A percentile compares a stretch with the other conserved stretches of the same genome.
phyloP scores from a whole-genome alignment of 2,113 vertebrate species.

The Chrysochloris asiatica region DNA sequence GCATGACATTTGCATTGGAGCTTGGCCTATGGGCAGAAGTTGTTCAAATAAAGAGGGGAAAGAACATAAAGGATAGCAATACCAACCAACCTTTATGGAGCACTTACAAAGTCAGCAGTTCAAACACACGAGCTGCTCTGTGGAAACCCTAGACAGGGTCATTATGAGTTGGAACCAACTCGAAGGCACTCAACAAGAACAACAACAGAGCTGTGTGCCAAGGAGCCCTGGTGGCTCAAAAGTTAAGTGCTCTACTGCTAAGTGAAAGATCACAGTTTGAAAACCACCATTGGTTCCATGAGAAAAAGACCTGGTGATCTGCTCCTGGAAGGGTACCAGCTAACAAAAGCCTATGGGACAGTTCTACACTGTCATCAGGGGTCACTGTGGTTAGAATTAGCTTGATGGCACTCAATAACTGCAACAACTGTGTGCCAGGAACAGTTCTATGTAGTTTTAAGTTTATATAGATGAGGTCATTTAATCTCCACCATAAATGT shows the following conservation, averaged over 20 bases:
- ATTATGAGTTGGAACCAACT: no score
- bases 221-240: background rate
- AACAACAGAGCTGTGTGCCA: background rate
- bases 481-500: background rate
- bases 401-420: background rate
- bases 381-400: background rate
- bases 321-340: background rate
- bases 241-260: background rate
- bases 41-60: background rate
- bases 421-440: background rate
- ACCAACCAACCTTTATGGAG: background rate
- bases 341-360: background rate
- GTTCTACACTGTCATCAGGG: background rate
- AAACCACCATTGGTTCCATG: background rate
- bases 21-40: background rate
- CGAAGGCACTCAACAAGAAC: no score
- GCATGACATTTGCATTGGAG: background rate
- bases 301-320: background rate
- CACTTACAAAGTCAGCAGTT: no score
- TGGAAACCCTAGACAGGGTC: no score
- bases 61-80: background rate
- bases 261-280: background rate
- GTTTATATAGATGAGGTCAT: background rate
- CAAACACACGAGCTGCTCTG: no score
- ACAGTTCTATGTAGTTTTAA: background rate